These are phyloP conservation scores for Tortricodes alternella DNA, from an alignment of 2,888 invertebrate species.

Conservation along the genomic window DNA sequence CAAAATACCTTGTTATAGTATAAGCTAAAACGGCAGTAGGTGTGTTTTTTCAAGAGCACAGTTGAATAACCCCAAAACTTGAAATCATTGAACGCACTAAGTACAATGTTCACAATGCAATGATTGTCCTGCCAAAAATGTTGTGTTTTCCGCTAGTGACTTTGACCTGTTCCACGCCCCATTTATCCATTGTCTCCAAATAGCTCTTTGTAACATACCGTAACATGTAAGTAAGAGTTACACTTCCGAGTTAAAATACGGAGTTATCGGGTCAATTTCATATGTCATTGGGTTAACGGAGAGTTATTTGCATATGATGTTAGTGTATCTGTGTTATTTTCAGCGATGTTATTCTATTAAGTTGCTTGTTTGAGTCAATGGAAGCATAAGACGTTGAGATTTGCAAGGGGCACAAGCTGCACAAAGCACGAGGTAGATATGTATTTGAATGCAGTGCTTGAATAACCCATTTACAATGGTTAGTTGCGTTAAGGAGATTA, in stretches of 20 bases:
- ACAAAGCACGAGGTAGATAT: neutral
- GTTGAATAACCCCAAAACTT: constrained; percentile 40
- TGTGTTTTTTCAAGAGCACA: constrained; percentile 29
- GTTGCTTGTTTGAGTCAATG: constrained; percentile 21
- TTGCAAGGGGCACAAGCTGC: constrained; percentile 7
- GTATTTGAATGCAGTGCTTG: constrained; percentile 23
- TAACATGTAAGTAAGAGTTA: constrained; percentile 67
- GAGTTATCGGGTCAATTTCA: constrained; percentile 64
- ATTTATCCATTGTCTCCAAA: constrained; percentile 62
- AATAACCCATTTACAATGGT: constrained; percentile 37
- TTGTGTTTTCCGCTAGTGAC: constrained; percentile 54
- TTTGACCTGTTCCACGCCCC: constrained; percentile 70
- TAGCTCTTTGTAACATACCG: constrained; percentile 64
- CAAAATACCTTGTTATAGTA: too few relatives aligned
- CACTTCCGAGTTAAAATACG: constrained; percentile 53
- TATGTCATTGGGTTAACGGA: constrained; percentile 76
- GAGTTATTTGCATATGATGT: constrained; percentile 62
- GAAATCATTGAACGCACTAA: constrained; percentile 34
- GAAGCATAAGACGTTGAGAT: constrained; percentile 21
- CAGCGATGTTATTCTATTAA: constrained; percentile 17
- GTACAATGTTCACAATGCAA: constrained; percentile 43
- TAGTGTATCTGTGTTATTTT: constrained; percentile 41
- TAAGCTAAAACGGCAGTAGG: neutral
- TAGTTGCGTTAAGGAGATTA: constrained; percentile 63
- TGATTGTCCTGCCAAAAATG: constrained; percentile 46